phyloP scores from a whole-genome alignment of 2,888 invertebrate genomes.

The Eilema griseolum region DNA sequence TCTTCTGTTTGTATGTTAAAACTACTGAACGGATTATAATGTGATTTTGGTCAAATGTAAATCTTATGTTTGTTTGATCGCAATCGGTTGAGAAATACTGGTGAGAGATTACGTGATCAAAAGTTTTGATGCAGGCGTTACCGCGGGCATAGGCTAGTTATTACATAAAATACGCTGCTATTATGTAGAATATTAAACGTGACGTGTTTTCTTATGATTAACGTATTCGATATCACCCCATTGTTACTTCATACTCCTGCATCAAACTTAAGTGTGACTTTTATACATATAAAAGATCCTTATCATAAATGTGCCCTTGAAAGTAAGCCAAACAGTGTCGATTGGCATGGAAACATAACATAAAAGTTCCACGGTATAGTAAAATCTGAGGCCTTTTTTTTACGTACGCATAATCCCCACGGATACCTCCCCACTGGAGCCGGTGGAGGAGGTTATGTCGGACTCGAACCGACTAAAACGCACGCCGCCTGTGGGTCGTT shows the following conservation, averaged over 20 bases:
- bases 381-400: background rate
- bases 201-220: background rate
- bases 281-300: background rate
- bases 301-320: background rate
- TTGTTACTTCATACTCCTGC: constrained; percentile 27
- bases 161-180: background rate
- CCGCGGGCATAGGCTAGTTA: background rate
- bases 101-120: too few species aligned
- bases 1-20: too few species aligned
- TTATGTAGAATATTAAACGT: background rate
- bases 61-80: too few species aligned
- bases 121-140: too few species aligned
- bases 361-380: background rate
- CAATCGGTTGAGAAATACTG: too few species aligned
- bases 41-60: too few species aligned
- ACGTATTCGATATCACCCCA: constrained; percentile 21
- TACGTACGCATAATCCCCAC: too few species aligned
- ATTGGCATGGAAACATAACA: background rate
- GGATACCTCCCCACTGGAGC: too few species aligned
- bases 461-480: too few species aligned
- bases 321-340: background rate
- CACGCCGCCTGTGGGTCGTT: too few species aligned
- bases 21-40: too few species aligned
- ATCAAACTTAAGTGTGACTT: background rate
- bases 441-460: too few species aligned